phyloP scores from a whole-genome alignment of 1,140 invertebrate genomes.

The Araneus ventricosus region DNA sequence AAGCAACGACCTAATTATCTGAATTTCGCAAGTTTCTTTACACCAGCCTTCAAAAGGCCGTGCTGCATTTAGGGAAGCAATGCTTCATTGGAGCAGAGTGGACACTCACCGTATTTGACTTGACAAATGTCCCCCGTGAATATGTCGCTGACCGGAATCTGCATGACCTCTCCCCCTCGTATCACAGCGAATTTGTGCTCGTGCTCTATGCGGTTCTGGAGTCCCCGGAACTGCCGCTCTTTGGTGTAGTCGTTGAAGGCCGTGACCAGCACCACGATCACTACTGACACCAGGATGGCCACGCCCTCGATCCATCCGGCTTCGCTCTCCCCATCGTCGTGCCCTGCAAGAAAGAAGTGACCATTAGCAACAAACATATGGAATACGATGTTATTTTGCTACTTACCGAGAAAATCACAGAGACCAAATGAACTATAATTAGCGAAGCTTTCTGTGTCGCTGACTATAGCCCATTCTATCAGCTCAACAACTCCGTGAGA shows the following conservation, averaged over 20 bases:
- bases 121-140: slow-evolving; percentile 99
- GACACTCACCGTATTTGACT: slow-evolving; percentile 90
- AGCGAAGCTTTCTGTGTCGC: no score
- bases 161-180: slow-evolving; percentile 92
- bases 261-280: slow-evolving; percentile 98
- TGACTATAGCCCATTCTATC: no score
- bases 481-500: no score
- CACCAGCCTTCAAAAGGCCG: no score
- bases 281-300: slow-evolving; percentile 98
- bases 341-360: background rate
- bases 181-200: slow-evolving; percentile 99
- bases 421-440: no score
- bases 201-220: slow-evolving; percentile 98
- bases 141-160: slow-evolving; percentile 97
- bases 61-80: no score
- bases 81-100: no score
- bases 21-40: no score
- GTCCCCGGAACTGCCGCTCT: slow-evolving; percentile 97
- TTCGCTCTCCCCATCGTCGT: slow-evolving; percentile 90
- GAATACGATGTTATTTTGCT: no score
- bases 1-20: no score
- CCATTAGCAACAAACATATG: background rate
- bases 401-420: no score
- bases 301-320: slow-evolving; percentile 99
- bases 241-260: slow-evolving; percentile 99